Conservation (phyloP, 2,888 invertebrate genomes). For the Tetheella fluctuosa region DNA sequence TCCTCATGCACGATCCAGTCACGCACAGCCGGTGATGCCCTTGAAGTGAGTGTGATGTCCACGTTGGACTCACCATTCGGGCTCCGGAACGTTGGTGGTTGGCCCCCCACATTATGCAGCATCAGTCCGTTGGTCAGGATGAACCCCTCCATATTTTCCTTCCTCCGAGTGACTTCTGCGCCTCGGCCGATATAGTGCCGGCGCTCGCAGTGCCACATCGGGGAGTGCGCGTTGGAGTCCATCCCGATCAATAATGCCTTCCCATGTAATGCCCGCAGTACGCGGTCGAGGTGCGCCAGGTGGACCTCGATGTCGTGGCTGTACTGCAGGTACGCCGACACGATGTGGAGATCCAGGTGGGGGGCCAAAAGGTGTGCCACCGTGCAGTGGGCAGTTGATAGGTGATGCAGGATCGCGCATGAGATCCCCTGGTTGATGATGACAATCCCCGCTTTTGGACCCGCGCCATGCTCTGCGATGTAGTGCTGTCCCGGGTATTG, state of each 20-base stretch:
- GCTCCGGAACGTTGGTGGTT: constrained; percentile 24
- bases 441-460: not conserved
- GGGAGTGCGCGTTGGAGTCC: constrained; percentile 40
- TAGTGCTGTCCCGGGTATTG: not conserved
- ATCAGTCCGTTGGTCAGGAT: constrained; percentile 16
- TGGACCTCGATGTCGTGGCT: constrained; percentile 23
- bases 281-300: constrained; percentile 22
- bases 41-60: constrained; percentile 28
- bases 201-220: constrained; percentile 28
- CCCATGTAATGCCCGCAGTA: constrained; percentile 17
- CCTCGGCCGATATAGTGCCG: constrained; percentile 27
- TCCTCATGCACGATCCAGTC: constrained; percentile 29
- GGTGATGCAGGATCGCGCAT: constrained; percentile 24
- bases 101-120: constrained; percentile 19
- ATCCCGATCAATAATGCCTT: constrained; percentile 21
- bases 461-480: not conserved
- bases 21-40: not conserved
- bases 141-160: constrained; percentile 23
- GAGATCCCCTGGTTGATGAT: constrained; percentile 3
- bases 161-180: not conserved
- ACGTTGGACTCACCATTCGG: constrained; percentile 35
- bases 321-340: constrained; percentile 34
- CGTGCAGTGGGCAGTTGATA: constrained; percentile 22
- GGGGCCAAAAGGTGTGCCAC: constrained; percentile 21
- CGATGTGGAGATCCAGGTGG: constrained; percentile 17